Conservation (phyloP, 2,888 invertebrate species). For the Leptopilina syphax region DNA sequence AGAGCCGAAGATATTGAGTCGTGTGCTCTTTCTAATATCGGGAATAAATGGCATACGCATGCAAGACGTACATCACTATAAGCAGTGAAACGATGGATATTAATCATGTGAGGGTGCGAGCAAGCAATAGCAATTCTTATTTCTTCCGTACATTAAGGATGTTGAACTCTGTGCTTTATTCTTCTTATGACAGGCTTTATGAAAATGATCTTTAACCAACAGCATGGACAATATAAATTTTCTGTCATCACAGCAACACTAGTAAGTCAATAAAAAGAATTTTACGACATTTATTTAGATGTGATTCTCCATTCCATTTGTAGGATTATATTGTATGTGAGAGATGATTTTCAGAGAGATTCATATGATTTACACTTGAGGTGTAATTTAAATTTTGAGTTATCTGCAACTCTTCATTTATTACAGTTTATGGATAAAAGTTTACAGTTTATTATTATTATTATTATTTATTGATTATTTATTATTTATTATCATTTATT, state of each 20-base stretch:
- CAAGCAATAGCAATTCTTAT: slow-evolving; percentile 55
- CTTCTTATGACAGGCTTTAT: slow-evolving; percentile 28
- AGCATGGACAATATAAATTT: slow-evolving; percentile 32
- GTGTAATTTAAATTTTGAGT: too few relatives aligned
- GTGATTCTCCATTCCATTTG: not conserved
- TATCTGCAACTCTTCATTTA: too few relatives aligned
- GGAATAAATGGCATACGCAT: slow-evolving; percentile 61
- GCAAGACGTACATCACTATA: slow-evolving; percentile 44
- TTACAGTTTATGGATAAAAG: too few relatives aligned
- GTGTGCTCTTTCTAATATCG: slow-evolving; percentile 60
- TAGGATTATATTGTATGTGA: not conserved
- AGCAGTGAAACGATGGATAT: slow-evolving; percentile 57
- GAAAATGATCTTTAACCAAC: slow-evolving; percentile 24
- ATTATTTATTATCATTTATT: too few relatives aligned
- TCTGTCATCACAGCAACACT: slow-evolving; percentile 11
- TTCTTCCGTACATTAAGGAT: slow-evolving; percentile 57
- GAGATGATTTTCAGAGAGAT: not conserved
- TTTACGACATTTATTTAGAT: slow-evolving; percentile 34
- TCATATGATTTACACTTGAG: not conserved
- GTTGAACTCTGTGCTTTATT: slow-evolving; percentile 39
- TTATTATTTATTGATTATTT: too few relatives aligned
- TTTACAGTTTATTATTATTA: too few relatives aligned
- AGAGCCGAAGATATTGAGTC: slow-evolving; percentile 46
- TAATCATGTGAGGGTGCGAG: slow-evolving; percentile 59
- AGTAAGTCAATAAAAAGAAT: slow-evolving; percentile 14